These are phyloP conservation scores for Acrossocheilus wenchowensis DNA, from an alignment of 2,797 vertebrate genomes.

Conservation along the genomic window DNA sequence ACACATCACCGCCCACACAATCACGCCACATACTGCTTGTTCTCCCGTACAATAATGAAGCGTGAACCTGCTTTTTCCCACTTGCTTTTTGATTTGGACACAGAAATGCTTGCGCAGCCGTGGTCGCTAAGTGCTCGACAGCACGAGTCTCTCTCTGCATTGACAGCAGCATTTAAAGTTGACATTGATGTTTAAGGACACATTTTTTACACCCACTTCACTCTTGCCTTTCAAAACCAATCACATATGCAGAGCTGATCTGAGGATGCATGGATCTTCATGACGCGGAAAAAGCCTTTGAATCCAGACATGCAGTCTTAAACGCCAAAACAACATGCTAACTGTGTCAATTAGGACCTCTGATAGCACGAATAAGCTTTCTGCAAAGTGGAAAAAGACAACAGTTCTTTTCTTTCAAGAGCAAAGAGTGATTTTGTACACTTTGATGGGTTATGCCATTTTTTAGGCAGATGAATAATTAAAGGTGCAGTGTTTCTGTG, in stretches of 20 bases:
- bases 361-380: background rate
- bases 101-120: background rate
- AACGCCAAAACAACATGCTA: conserved; percentile 11
- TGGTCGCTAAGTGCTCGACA: background rate
- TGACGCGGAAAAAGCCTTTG: background rate
- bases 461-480: conserved; percentile 41
- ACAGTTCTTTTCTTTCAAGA: background rate
- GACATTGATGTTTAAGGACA: conserved; percentile 40
- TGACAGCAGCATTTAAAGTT: conserved; percentile 37
- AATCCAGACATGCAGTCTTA: conserved; percentile 26
- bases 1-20: conserved; percentile 41
- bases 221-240: conserved; percentile 43
- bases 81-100: background rate
- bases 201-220: conserved; percentile 45
- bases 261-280: conserved; percentile 9
- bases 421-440: background rate
- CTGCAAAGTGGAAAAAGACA: background rate
- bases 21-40: background rate
- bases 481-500: conserved; percentile 38
- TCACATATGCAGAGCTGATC: conserved; percentile 27
- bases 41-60: conserved; percentile 34
- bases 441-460: conserved; percentile 14
- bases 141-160: background rate
- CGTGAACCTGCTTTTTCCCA: background rate
- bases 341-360: conserved; percentile 7